A percentile compares a stretch with the other conserved stretches of the same genome.
phyloP scores from a whole-genome alignment of 1,140 invertebrate species.

The Lordiphosa collinella region DNA sequence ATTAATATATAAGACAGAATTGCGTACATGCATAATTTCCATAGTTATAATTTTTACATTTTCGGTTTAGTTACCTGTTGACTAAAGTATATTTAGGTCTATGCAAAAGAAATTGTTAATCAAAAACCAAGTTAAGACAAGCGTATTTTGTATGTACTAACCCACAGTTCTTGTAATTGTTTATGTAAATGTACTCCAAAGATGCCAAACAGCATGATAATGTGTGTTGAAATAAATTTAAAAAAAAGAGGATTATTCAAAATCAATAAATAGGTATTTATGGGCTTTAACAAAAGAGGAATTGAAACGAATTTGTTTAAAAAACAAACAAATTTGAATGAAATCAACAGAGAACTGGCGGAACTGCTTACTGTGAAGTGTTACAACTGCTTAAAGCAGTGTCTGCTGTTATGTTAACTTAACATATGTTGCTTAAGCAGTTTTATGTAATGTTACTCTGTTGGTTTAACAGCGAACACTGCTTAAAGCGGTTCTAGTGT shows the following conservation, averaged over 20 bases:
- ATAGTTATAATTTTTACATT: background rate
- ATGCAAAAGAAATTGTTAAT: slow-evolving; percentile 23
- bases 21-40: background rate
- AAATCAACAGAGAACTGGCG: background rate
- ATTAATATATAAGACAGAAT: background rate
- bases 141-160: slow-evolving; percentile 51
- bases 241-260: slow-evolving; percentile 26
- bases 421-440: no score
- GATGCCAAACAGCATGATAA: slow-evolving; percentile 42
- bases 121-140: slow-evolving; percentile 23
- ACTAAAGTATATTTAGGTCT: background rate
- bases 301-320: slow-evolving; percentile 25
- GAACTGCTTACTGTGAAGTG: background rate
- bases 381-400: no score
- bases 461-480: no score
- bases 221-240: slow-evolving; percentile 41
- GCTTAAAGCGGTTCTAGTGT: no score
- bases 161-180: slow-evolving; percentile 35
- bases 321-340: slow-evolving; percentile 1
- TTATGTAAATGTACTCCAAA: slow-evolving; percentile 50
- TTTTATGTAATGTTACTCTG: no score
- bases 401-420: no score
- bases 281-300: slow-evolving; percentile 61
- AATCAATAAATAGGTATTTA: slow-evolving; percentile 70
- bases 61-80: background rate